Evolutionary conservation across 2,888 invertebrate species (phyloP).

Genomic region (Empis stercorea): DNA sequence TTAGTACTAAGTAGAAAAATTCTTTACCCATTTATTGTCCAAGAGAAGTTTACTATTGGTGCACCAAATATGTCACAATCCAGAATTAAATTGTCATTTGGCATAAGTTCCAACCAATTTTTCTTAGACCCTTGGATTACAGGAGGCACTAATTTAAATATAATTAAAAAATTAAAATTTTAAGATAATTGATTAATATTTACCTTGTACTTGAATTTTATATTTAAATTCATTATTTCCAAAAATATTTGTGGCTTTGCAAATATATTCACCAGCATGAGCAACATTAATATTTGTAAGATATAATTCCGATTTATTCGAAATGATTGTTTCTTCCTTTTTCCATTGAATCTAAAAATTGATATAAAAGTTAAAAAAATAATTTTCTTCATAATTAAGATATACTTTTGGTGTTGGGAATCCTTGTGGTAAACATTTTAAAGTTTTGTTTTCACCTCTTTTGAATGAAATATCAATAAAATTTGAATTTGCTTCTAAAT

Average conservation of each 20-base stretch:
- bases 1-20: not conserved
- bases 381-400: not conserved
- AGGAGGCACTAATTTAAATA: slow-evolving; percentile 10
- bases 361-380: too few relatives aligned
- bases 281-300: slow-evolving; percentile 20
- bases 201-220: slow-evolving; percentile 39
- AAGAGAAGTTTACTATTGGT: slow-evolving; percentile 13
- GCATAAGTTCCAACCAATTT: slow-evolving; percentile 9
- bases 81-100: slow-evolving; percentile 11
- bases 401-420: slow-evolving; percentile 35
- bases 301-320: slow-evolving; percentile 12
- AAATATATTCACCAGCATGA: slow-evolving; percentile 43
- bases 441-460: slow-evolving; percentile 34
- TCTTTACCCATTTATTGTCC: slow-evolving; percentile 15
- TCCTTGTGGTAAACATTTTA: slow-evolving; percentile 39
- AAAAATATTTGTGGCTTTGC: slow-evolving; percentile 46
- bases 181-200: too few relatives aligned
- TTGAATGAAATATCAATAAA: slow-evolving; percentile 28
- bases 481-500: not conserved
- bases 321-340: slow-evolving; percentile 8
- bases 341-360: slow-evolving; percentile 10
- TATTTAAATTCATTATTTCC: slow-evolving; percentile 42
- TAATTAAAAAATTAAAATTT: too few relatives aligned
- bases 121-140: slow-evolving; percentile 4
- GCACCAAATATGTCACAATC: slow-evolving; percentile 13